Conservation (phyloP, 2,113 vertebrate species). For the Phoenicopterus ruber region DNA sequence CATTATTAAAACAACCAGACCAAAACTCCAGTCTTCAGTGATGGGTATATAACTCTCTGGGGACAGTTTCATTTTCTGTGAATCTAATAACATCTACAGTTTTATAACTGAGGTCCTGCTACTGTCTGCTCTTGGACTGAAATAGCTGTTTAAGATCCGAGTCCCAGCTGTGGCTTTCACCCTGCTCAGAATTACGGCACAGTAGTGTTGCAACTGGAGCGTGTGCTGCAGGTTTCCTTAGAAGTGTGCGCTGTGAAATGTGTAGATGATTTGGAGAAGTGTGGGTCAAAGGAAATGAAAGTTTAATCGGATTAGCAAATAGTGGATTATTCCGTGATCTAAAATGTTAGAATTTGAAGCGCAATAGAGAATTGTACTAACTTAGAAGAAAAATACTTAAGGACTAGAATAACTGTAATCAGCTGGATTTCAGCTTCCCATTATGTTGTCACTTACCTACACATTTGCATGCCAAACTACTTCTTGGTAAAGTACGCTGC, state of each 20-base stretch:
- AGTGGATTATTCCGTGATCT: background rate
- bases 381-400: background rate
- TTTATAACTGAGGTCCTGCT: background rate
- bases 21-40: background rate
- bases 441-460: background rate
- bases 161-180: slow-evolving; percentile 1
- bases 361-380: background rate
- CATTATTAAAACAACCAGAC: background rate
- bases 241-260: background rate
- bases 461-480: background rate
- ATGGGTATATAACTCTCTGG: background rate
- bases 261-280: background rate
- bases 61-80: background rate
- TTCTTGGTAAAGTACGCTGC: background rate
- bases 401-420: background rate
- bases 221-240: background rate
- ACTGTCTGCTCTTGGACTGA: background rate
- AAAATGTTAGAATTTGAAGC: background rate
- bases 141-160: background rate
- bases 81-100: background rate
- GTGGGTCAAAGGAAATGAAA: background rate
- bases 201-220: background rate
- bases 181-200: background rate
- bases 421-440: background rate
- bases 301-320: background rate